Evolutionary conservation across 2,797 vertebrate genomes (phyloP).

Genomic region (Enteromius radiatus): DNA sequence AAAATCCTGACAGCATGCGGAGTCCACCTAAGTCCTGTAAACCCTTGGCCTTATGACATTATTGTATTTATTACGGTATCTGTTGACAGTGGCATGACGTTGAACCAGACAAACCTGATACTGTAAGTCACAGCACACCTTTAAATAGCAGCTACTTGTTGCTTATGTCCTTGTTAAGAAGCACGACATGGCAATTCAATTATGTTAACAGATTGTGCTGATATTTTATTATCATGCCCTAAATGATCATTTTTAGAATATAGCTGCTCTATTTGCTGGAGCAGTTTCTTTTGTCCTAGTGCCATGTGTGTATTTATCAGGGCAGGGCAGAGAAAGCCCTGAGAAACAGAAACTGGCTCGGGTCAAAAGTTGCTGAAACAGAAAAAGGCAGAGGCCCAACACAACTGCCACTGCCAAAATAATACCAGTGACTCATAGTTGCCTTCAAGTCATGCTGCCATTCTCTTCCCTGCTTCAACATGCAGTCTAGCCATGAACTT

Average conservation of each 20-base stretch:
- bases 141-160: slow-evolving; percentile 33
- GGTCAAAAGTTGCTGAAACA: slow-evolving; percentile 67
- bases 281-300: neutral
- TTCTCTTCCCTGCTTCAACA: slow-evolving; percentile 78
- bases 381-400: slow-evolving; percentile 65
- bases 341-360: slow-evolving; percentile 41
- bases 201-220: neutral
- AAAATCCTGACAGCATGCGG: neutral
- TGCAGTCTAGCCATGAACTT: slow-evolving; percentile 69
- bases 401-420: slow-evolving; percentile 73
- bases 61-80: slow-evolving; percentile 1
- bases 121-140: neutral
- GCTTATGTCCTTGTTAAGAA: slow-evolving; percentile 16
- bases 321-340: slow-evolving; percentile 21
- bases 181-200: neutral
- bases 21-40: slow-evolving; percentile 5
- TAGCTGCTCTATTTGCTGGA: slow-evolving; percentile 1
- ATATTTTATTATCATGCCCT: slow-evolving; percentile 9
- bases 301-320: slow-evolving; percentile 43
- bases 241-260: neutral
- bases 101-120: slow-evolving; percentile 37
- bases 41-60: neutral
- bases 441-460: slow-evolving; percentile 72
- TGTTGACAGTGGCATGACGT: slow-evolving; percentile 13
- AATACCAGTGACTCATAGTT: slow-evolving; percentile 78